These are phyloP conservation scores for Drosophila tropicalis DNA, from an alignment of 1,140 invertebrate species.

Conservation along the genomic window DNA sequence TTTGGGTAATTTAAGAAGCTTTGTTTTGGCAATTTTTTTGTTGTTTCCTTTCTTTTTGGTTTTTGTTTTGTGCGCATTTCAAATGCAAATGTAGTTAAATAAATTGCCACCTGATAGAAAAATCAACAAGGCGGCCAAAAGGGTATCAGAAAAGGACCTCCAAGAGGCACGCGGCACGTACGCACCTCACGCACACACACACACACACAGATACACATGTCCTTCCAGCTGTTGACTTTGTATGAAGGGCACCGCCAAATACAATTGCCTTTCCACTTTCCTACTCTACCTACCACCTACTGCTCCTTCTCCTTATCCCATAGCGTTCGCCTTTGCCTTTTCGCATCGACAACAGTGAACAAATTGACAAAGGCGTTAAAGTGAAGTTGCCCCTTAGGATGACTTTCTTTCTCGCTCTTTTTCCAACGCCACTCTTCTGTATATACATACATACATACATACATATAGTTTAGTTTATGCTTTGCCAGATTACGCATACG, in stretches of 20 bases:
- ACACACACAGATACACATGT: conserved; percentile 39
- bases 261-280: conserved; percentile 28
- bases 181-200: conserved; percentile 1
- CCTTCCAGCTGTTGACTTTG: conserved; percentile 24
- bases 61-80: conserved; percentile 27
- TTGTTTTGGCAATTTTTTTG: not conserved
- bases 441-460: too few species aligned
- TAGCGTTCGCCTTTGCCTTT: too few species aligned
- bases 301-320: not conserved
- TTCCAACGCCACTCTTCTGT: not conserved
- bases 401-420: not conserved
- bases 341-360: conserved; percentile 38
- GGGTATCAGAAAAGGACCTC: conserved; percentile 17
- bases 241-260: conserved; percentile 20
- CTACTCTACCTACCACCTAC: not conserved
- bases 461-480: conserved; percentile 53
- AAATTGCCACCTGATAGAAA: conserved; percentile 69
- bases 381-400: conserved; percentile 51
- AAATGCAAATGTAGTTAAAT: conserved; percentile 65
- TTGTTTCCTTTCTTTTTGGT: not conserved
- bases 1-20: not conserved
- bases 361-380: conserved; percentile 71
- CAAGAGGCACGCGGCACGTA: conserved; percentile 54
- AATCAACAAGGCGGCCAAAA: conserved; percentile 52
- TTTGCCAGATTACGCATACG: conserved; percentile 69